Evolutionary conservation across 2,888 invertebrate species (phyloP), one percentile per base, ranked within the genome.

Genomic region (Nomada ferruginata): DNA sequence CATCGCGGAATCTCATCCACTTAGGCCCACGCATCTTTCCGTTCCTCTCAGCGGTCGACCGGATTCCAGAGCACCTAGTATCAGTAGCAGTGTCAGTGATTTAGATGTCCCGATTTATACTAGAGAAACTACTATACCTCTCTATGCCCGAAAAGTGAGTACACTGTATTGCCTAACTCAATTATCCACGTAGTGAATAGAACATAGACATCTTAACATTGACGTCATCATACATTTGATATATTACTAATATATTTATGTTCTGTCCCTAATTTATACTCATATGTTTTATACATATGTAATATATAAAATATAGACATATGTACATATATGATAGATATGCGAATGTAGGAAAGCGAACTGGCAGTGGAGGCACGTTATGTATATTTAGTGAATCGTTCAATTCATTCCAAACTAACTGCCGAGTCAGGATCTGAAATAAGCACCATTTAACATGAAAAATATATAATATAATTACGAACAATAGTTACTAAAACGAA

Each of bases 51-150:
- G 89, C 10, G 92, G 90, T 26, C 91, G 91, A 57, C 82, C 91
- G 36, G 91, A 93, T 18, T 94, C 93, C 26, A 90, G 95, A 71
- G 94, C 94, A 60, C 92, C 94, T 2, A 95, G 95, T 87, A 94
- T 95, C 84, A 95, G 95, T 42, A 95, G 95, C 85, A 95, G 94
- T 87, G 94, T 95, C 81, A 95, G 94, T 87, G 95, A 95, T 89
- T 92, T 95, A 90, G 95, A 95, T 84, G 94, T 94, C 59, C 95
- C 95, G n/a, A 95, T 95, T 85, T 95, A 95, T 85, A 92, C 93
- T 61, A 91, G 94, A 26, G 93, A 94, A 75, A 94, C 93, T 2
- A 93, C 93, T 57, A 76, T 93, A 82, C 93, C 93, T 1, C 76
- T 93, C 2, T 91, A 91, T 0, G 89, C 90, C 23, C 90, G 86